These are phyloP conservation scores for Eueides isabella DNA, from an alignment of 1,140 invertebrate species.

Conservation along the genomic window DNA sequence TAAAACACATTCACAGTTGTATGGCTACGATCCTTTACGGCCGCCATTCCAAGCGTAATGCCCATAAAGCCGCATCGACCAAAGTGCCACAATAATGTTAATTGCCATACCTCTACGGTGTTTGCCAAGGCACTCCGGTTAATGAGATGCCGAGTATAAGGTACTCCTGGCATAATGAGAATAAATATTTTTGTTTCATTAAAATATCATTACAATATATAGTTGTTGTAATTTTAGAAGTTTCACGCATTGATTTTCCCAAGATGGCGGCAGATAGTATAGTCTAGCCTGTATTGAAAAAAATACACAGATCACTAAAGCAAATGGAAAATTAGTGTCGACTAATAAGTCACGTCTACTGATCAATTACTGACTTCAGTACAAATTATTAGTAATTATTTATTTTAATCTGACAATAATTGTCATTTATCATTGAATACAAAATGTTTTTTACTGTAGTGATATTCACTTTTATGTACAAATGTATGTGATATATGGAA, in stretches of 20 bases:
- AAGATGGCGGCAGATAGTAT: no score
- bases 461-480: no score
- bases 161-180: constrained; percentile 4
- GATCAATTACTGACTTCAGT: background rate
- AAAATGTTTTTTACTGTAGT: no score
- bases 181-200: constrained; percentile 4
- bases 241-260: no score
- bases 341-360: background rate
- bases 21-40: constrained; percentile 33
- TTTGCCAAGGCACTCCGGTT: constrained; percentile 43
- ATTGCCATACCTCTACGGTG: constrained; percentile 48
- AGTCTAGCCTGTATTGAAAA: no score
- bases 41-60: constrained; percentile 22
- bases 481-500: no score
- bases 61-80: constrained; percentile 35
- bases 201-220: background rate
- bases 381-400: background rate
- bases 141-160: constrained; percentile 31
- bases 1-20: constrained; percentile 26
- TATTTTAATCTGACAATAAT: no score
- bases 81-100: constrained; percentile 42
- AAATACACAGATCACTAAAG: background rate
- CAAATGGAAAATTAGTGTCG: background rate
- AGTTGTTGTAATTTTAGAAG: background rate
- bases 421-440: no score